Base-by-base conservation (phyloP, 1,140 invertebrate genomes). In the Pachypeltis micranthus region DNA sequence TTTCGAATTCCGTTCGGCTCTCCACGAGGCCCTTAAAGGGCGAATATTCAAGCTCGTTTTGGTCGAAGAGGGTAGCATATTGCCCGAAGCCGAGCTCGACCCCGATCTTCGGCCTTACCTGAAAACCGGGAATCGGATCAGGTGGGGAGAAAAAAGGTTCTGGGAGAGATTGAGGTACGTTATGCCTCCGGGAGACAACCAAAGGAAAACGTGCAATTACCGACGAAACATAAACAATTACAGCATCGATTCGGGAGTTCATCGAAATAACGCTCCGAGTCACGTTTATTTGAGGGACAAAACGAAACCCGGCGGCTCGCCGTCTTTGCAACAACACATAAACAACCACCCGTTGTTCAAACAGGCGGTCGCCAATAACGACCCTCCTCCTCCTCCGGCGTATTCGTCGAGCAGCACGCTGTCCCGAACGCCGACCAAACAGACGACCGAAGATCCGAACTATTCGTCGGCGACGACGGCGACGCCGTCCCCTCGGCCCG, bases 111-210 rank as follows among this genome's bases (percentile, higher is more conserved):
- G 89, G 68, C 84, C 90, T 0, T 96, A 93, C 71, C 76, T 96
- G 7, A 90, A 93, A 71, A 91, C 90, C 3, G 84, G 85, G 67
- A 82, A 86, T 7, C 80, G 87, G 44, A 75, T 96, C n/a, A 80
- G 84, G 66, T 93, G 90, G 88, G 88, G 87, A 65, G 90, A 94
- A 70, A 89, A 87, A 68, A 80, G 87, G 70, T 96, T 96, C 76
- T 94, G 91, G 91, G 90, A 94, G 72, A 85, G 91, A 69, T 77
- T 96, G 31, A 82, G 86, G 65, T 95, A 90, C 75, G 87, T 88
- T 65, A 87, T 96, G 83, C 91, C 92, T 71, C 72, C 83, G 67
- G 77, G 79, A 62, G 82, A 84, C 73, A 79, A 82, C 67, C 73
- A 80, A 62, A 72, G 75, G 56, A 73, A 75, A 47, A 62, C 75